Base-by-base conservation (phyloP, 2,888 invertebrate species). In the Apotomis capreana region DNA sequence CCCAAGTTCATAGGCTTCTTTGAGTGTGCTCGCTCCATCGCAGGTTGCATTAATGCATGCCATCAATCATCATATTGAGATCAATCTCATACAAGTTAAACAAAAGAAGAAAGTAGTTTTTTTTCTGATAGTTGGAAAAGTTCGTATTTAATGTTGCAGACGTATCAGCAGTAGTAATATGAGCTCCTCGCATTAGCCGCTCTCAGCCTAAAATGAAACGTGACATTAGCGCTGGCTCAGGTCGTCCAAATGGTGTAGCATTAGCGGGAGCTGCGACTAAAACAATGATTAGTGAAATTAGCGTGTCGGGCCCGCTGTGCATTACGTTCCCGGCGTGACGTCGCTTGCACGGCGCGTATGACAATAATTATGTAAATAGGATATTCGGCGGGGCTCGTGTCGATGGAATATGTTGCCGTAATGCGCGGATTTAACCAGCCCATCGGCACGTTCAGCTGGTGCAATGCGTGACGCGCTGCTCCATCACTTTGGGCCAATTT, bases 321-420 rank as follows among this genome's bases (percentile, higher is more conserved):
- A 78, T 80, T 82, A 81, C 79, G 77, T 40, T 40, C 76, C 74
- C 77, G 75, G 63, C 73, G 57, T 40, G 36, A 64, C 44, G 55
- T 12, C 62, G 69, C 64, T 51, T 52, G 60, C 70, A 61, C 58
- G 63, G 15, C 68, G 57, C 81, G 80, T 83, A 77, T 84, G 80
- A 81, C 84, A 83, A 83, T 85, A 85, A 87, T 88, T 89, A 88
- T 88, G 88, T 82, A 88, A 89, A 89, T 88, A 80, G 79, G 81
- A 78, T 83, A 80, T 80, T 81, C 79, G 77, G 80, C 80, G 76
- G 69, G 73, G 79, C 78, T 76, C 75, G 74, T 78, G 78, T 80
- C 81, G 83, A 84, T 85, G 82, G 81, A 82, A 82, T 81, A 82
- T 81, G 74, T 76, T 76, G 74, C 80, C 77, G 76, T 83, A 81